Conservation (phyloP, 2,888 invertebrate species). For the Thysanoteuthis rhombus region DNA sequence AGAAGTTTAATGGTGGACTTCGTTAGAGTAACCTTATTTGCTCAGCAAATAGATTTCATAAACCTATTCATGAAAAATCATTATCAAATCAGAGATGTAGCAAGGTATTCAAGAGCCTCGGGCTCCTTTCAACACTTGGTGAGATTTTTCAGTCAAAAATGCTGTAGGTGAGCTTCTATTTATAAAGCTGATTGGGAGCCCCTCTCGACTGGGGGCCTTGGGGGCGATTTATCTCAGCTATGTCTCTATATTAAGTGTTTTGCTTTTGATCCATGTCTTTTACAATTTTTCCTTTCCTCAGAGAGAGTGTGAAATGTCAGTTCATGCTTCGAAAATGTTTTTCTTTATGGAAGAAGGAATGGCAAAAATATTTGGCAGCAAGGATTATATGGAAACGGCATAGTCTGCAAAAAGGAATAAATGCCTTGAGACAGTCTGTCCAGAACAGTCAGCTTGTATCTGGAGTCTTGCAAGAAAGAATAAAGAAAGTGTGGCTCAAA, state of each 20-base stretch:
- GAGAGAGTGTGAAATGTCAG: not conserved
- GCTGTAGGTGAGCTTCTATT: too few relatives aligned
- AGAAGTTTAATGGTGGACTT: too few relatives aligned
- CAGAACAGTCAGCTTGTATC: not conserved
- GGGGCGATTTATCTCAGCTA: too few relatives aligned
- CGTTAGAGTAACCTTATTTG: not conserved
- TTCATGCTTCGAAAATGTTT: slow-evolving; percentile 1
- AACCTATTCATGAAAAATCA: not conserved
- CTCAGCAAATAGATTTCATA: not conserved
- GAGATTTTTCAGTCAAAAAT: too few relatives aligned
- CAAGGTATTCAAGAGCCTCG: too few relatives aligned
- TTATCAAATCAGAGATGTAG: not conserved
- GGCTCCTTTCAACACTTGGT: too few relatives aligned
- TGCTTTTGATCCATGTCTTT: not conserved
- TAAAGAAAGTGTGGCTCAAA: not conserved
- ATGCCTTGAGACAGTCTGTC: not conserved
- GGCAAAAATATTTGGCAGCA: not conserved
- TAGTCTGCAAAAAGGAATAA: slow-evolving; percentile 20
- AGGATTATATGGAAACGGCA: not conserved
- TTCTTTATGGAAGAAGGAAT: not conserved
- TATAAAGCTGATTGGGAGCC: too few relatives aligned
- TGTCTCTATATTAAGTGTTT: not conserved
- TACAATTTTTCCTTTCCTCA: not conserved
- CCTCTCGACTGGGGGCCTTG: too few relatives aligned
- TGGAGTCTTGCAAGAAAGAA: not conserved